Evolutionary conservation across 2,113 vertebrate genomes (phyloP), one percentile per base, ranked within the genome.

Genomic region (Tragelaphus strepsiceros): DNA sequence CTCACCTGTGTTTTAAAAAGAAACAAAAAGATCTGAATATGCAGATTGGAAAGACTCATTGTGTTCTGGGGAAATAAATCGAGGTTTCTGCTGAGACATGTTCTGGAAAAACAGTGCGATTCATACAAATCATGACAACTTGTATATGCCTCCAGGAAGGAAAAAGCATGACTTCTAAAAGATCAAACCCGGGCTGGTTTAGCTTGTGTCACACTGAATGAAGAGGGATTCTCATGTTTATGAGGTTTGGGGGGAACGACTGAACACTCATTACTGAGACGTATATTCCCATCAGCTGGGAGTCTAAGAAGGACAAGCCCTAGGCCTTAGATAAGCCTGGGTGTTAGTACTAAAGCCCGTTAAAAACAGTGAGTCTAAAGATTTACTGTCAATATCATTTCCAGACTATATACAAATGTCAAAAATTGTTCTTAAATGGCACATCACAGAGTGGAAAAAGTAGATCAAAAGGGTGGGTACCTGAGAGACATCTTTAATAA

Each of bases 361-460:
- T 24, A 11, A 30, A 74, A 90, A 82, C 89, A 85, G 46, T 0
- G 3, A 16, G 13, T 21, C 4, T 32, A 32, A 62, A 62, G 61
- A 49, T 32, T 58, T 26, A 39, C 10, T 58, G 12, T 58, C 56
- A 92, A 54, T 85, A 54, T 26, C 2, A 5, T 28, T n/a, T 67
- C 35, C 7, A 64, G 56, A 43, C 59, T 32, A 32, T 61, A 89
- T 46, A 87, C 17, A 53, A 80, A 96, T n/a, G 56, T 58, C 83
- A 95, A 58, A 84, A 91, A 51, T n/a, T 71, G 67, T 19, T 91
- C n/a, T 59, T 92, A n/a, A 74, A 59, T 49, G 74, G 62, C 12
- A 92, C 14, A 16, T 35, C 24, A 22, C 2, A 58, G 43, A 64
- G 62, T 28, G 17, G 71, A 49, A 88, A 96, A 96, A 83, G 13